phyloP scores from a whole-genome alignment of 2,113 vertebrate species.

The Myotis lucifugus region DNA sequence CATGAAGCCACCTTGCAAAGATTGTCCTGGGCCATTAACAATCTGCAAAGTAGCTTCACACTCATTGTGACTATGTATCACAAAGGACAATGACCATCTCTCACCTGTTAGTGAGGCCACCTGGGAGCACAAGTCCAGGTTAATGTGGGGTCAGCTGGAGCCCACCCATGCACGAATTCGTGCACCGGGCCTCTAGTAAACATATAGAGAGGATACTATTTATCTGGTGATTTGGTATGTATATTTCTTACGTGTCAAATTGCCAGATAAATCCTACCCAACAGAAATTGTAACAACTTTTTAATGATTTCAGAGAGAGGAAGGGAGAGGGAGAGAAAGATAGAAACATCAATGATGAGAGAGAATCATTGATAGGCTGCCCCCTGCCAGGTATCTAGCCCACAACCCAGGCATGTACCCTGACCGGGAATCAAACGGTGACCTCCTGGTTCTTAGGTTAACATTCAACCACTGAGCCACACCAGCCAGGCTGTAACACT shows the following conservation, averaged over 20 bases:
- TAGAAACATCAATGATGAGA: too few species aligned
- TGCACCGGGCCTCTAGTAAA: not conserved
- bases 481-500: not conserved
- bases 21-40: not conserved
- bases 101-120: not conserved
- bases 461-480: too few species aligned
- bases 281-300: not conserved
- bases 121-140: not conserved
- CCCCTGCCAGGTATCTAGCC: too few species aligned
- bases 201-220: not conserved
- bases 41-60: not conserved
- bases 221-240: not conserved
- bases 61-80: not conserved
- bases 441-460: too few species aligned
- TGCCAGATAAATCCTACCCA: not conserved
- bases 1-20: not conserved
- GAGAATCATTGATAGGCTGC: too few species aligned
- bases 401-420: too few species aligned
- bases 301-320: too few species aligned
- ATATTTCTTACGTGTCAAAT: conserved; percentile 14
- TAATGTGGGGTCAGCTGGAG: not conserved
- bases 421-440: too few species aligned
- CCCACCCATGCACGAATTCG: too few species aligned
- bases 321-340: too few species aligned
- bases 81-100: not conserved